These are phyloP conservation scores for Scotopteryx bipunctaria DNA, from an alignment of 2,888 invertebrate species.

Conservation along the genomic window DNA sequence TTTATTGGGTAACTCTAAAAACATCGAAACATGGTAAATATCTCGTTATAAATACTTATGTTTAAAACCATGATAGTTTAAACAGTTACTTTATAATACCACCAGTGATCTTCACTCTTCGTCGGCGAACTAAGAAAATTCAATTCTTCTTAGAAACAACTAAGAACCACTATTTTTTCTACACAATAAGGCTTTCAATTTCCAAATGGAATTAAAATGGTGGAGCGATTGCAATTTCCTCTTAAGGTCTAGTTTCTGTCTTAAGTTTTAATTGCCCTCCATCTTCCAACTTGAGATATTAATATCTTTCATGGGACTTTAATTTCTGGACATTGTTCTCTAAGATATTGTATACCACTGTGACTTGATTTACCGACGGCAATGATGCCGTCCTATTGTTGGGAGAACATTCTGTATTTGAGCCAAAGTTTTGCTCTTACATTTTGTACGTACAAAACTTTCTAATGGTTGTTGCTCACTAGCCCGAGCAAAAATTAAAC, in stretches of 20 bases:
- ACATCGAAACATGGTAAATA: too few relatives aligned
- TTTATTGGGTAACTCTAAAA: too few relatives aligned
- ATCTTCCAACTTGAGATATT: conserved; percentile 70
- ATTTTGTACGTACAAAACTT: conserved; percentile 1
- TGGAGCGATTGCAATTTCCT: conserved; percentile 61
- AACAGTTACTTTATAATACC: too few relatives aligned
- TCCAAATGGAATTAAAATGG: conserved; percentile 58
- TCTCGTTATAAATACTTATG: too few relatives aligned
- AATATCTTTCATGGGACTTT: conserved; percentile 64
- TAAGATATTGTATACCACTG: conserved; percentile 19
- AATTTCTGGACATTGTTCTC: conserved; percentile 46
- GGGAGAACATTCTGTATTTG: conserved; percentile 7
- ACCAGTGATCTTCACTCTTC: too few relatives aligned
- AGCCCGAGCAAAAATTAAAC: too few relatives aligned
- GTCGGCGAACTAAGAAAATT: too few relatives aligned
- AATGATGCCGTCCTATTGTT: conserved; percentile 12
- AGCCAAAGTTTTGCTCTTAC: conserved; percentile 1
- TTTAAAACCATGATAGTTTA: too few relatives aligned
- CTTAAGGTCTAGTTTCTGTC: conserved; percentile 52
- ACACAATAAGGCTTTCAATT: conserved; percentile 1
- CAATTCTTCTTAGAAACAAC: too few relatives aligned
- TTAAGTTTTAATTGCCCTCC: conserved; percentile 74
- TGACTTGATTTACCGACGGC: conserved; percentile 17
- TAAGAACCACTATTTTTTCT: too few relatives aligned
- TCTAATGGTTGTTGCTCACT: too few relatives aligned